These are phyloP conservation scores for Chionomys nivalis DNA, from an alignment of 2,113 vertebrate genomes.

Conservation along the genomic window DNA sequence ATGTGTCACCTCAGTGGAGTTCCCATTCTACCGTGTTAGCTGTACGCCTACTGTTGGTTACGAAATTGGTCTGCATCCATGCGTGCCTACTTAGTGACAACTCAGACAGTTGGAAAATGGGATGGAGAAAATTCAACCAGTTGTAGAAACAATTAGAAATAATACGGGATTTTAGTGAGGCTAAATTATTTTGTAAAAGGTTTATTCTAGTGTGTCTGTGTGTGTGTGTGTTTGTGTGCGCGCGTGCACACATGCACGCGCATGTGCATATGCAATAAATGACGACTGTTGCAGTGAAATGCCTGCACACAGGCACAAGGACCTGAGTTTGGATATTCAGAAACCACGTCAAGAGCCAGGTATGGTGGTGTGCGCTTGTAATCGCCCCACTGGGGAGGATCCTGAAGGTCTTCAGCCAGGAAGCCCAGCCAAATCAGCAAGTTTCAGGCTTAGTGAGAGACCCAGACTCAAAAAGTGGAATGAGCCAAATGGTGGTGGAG, in stretches of 20 bases:
- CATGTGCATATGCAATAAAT: no score
- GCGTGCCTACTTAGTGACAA: background rate
- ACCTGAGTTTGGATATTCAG: background rate
- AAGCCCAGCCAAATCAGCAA: background rate
- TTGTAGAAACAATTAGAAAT: background rate
- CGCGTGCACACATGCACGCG: rapidly evolving
- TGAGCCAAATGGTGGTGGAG: background rate
- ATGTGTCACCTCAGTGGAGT: slow-evolving; percentile 30
- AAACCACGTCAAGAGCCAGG: background rate
- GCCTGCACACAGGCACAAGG: no score
- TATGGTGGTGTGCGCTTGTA: background rate
- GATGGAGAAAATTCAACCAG: background rate
- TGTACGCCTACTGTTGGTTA: background rate
- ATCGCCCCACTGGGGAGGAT: background rate
- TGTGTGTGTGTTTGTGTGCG: background rate
- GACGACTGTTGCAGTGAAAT: background rate
- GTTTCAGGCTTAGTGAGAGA: background rate
- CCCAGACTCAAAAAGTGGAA: background rate
- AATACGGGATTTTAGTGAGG: background rate
- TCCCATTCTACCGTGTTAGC: background rate
- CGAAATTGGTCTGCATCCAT: background rate
- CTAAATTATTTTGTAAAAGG: background rate
- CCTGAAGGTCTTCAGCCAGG: background rate
- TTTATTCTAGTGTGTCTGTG: background rate
- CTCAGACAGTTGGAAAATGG: background rate